phyloP scores from a whole-genome alignment of 2,113 vertebrate genomes.

The Charadrius vociferus region DNA sequence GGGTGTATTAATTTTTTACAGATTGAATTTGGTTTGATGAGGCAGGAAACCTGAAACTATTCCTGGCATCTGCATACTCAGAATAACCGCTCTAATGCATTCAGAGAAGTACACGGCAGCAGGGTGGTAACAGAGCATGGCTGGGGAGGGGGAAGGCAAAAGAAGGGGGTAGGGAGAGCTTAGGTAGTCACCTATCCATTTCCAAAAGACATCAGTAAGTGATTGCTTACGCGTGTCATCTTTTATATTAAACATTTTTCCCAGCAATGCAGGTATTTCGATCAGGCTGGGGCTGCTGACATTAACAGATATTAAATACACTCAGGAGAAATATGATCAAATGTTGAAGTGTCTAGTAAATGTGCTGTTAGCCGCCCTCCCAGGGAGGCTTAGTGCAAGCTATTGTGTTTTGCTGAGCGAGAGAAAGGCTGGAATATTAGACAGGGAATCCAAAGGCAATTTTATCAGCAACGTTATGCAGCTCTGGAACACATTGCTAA shows the following conservation, averaged over 20 bases:
- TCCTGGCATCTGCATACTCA: conserved; percentile 64
- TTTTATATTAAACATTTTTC: conserved; percentile 49
- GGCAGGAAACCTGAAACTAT: conserved; percentile 67
- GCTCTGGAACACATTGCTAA: conserved; percentile 45
- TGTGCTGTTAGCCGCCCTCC: conserved; percentile 60
- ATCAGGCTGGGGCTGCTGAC: conserved; percentile 52
- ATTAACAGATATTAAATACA: conserved; percentile 70
- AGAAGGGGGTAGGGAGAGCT: background rate
- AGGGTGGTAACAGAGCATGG: conserved; percentile 1
- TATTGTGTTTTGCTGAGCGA: conserved; percentile 67
- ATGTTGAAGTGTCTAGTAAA: conserved; percentile 69
- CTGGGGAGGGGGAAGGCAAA: background rate
- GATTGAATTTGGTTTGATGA: conserved; percentile 67
- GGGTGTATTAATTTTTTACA: conserved; percentile 70
- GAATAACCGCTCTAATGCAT: conserved; percentile 62
- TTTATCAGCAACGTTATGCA: conserved; percentile 54
- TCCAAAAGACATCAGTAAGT: conserved; percentile 52
- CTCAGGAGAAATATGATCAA: conserved; percentile 69
- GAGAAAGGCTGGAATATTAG: conserved; percentile 62
- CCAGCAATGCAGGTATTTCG: conserved; percentile 43
- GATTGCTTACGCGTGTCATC: conserved; percentile 41
- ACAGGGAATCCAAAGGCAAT: conserved; percentile 64
- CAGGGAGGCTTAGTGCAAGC: conserved; percentile 52
- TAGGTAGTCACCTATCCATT: conserved; percentile 31
- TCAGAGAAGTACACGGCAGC: conserved; percentile 13